Base-by-base conservation (phyloP, 2,888 invertebrate genomes). In the Nomada fabriciana region DNA sequence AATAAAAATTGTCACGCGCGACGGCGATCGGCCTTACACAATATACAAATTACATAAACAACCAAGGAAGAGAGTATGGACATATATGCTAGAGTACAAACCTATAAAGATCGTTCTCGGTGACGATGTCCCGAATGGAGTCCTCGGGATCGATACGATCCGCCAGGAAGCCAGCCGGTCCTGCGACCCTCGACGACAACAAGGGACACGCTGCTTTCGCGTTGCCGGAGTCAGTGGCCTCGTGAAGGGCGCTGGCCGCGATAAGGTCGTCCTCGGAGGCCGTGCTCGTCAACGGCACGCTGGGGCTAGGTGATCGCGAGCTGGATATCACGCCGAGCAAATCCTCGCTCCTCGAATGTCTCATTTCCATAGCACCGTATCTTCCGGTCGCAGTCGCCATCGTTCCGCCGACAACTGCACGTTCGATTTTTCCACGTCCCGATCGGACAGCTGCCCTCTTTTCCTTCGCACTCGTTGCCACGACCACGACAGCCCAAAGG, bases 91-190 rank as follows among this genome's bases (percentile, higher is more conserved):
- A 9, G 7, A 5, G 36, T 0, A 89, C 90, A 87, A 90, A 95
- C 95, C 95, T 95, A 92, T 95, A 95, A 89, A 96, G 94, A 91
- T 96, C 96, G 90, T 96, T 96, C 90, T 95, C 95, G 11, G 95
- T 95, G 79, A 96, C 95, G 89, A 96, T 96, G 91, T 96, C 96
- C 72, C 95, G 94, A 83, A 96, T 95, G 84, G 95, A 95, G 88
- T 95, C 95, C 90, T 95, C 95, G n/a, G 96, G 95, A 91, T 96
- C 95, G 70, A 95, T 94, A 84, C 95, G 93, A 89, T 95, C 95
- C 18, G 91, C 89, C 13, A 87, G 85, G 0, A 91, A 84, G 13
- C 88, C 90, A 0, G 91, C 89, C 9, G 90, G 86, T 52, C 91
- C 91, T 20, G 91, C 87, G 23, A 90, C 85, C 61, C 91, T 88